phyloP scores from a whole-genome alignment of 2,113 vertebrate genomes.

The Lampris incognitus region DNA sequence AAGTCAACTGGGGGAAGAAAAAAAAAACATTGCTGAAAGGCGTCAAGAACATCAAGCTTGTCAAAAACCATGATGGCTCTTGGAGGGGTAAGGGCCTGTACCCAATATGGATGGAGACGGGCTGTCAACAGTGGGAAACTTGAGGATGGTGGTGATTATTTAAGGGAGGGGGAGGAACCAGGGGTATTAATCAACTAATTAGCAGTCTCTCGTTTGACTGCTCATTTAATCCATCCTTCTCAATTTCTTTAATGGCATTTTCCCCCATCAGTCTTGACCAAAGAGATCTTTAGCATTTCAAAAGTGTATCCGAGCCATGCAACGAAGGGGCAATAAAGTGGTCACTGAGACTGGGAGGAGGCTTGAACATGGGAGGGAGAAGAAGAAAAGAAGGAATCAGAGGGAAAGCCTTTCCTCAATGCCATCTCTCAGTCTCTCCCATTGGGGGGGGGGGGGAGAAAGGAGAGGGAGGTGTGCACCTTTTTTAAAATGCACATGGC shows the following conservation, averaged over 20 bases:
- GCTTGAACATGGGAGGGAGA: conserved; percentile 52
- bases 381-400: conserved; percentile 56
- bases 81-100: conserved; percentile 3
- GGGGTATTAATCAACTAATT: conserved; percentile 84
- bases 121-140: conserved; percentile 45
- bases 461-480: conserved; percentile 76
- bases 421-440: conserved; percentile 76
- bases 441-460: conserved; percentile 70
- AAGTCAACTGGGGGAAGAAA: conserved; percentile 31
- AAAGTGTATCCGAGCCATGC: conserved; percentile 80
- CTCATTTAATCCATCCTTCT: conserved; percentile 79
- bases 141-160: conserved; percentile 40
- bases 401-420: conserved; percentile 75
- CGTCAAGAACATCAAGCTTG: conserved; percentile 20
- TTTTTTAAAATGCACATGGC: conserved; percentile 80
- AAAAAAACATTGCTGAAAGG: conserved; percentile 9
- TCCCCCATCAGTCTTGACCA: conserved; percentile 69
- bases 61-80: conserved; percentile 44
- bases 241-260: conserved; percentile 74
- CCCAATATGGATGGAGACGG: conserved; percentile 38
- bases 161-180: conserved; percentile 58
- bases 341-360: conserved; percentile 73
- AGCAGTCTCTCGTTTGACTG: conserved; percentile 78
- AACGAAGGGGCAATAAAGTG: conserved; percentile 75
- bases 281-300: conserved; percentile 84